Evolutionary conservation across 2,888 invertebrate genomes (phyloP), one percentile per base, ranked within the genome.

Genomic region (Orthosia gothica): DNA sequence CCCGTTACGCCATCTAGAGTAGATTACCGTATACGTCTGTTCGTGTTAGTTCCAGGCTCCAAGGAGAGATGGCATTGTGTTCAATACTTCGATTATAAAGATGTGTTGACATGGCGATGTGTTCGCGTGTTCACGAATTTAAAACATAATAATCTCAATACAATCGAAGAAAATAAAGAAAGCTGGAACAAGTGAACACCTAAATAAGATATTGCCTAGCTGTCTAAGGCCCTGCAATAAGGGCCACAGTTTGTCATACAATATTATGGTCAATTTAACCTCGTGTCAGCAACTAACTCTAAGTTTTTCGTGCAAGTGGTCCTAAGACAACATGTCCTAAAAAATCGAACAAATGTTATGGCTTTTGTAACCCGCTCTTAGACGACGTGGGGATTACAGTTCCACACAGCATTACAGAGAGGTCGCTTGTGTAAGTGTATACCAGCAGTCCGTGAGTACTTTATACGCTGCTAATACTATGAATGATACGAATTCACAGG

Each of bases 41-140:
- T 54, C 13, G 13, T 70, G n/a, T 50, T 64, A 79, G 80, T 83
- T 72, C 52, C 20, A 20, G 12, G 1, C 20, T 47, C 0, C 11
- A 12, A 49, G 16, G 47, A 79, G 1, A 80, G 80, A 83, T 79
- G 84, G 79, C 80, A 3, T 26, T 79, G 7, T 79, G 0, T 0
- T n/a, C 2, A 61, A 55, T 2, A n/a, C 15, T 26, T 20, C 1
- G 0, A 54, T 49, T 20, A 45, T 49, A 20, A 74, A 20, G 15
- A 9, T 18, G 7, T 11, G 13, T 52, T n/a, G 11, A 62, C 16
- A 50, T 45, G 16, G 18, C 32, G n/a, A 18, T 23, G 3, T n/a
- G 32, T 7, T 47, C 3, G 9, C 55, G 16, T 32, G 5, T 45
- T 40, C 9, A 18, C 9, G 18, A 18, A 23, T 54, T 70, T 0